These are phyloP conservation scores for Ficedula albicollis DNA, from an alignment of 2,797 vertebrate species.

Conservation along the genomic window DNA sequence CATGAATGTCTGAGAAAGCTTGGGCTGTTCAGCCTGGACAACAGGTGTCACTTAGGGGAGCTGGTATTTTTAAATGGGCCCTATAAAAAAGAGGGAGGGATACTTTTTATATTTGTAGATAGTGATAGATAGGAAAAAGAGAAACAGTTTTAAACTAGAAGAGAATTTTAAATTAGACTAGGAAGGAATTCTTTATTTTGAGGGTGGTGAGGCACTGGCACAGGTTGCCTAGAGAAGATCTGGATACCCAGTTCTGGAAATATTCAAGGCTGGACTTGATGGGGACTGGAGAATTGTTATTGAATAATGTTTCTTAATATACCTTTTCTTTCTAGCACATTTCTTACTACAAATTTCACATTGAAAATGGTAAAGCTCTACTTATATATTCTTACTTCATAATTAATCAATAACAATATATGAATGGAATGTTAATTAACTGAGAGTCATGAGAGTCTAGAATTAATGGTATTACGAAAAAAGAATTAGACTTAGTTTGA, in stretches of 20 bases:
- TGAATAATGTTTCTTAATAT: background rate
- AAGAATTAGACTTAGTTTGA: background rate
- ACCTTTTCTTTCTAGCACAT: background rate
- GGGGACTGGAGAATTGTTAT: background rate
- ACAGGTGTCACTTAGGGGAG: background rate
- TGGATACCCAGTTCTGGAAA: background rate
- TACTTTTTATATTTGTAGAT: background rate
- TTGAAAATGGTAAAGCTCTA: background rate
- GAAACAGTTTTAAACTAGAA: background rate
- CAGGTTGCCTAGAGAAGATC: rapidly evolving
- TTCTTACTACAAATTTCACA: background rate
- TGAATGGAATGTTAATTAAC: background rate
- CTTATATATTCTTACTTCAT: background rate
- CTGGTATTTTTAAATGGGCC: background rate
- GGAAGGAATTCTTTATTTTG: background rate
- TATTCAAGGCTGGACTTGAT: background rate
- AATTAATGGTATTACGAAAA: background rate
- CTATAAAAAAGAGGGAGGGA: rapidly evolving
- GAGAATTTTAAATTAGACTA: background rate
- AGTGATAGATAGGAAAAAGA: background rate
- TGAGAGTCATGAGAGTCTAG: background rate
- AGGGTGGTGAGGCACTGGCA: background rate
- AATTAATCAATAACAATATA: background rate
- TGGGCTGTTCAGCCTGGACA: background rate
- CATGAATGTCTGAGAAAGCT: background rate